Conservation (phyloP, 2,797 vertebrate genomes). For the Nyctibius grandis region DNA sequence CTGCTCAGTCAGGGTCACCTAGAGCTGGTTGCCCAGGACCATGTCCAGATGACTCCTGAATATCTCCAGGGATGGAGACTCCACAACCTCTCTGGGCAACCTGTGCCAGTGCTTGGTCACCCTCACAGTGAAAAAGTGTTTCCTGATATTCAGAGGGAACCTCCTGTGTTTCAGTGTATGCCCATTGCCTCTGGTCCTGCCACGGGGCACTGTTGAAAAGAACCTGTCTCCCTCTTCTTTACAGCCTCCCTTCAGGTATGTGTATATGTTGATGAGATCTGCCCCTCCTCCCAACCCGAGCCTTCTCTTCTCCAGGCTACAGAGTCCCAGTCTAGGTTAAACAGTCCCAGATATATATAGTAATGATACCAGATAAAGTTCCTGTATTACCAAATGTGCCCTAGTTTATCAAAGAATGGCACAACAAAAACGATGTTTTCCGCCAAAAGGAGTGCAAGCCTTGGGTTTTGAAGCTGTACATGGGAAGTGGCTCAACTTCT, state of each 20-base stretch:
- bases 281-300: neutral
- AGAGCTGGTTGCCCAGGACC: neutral
- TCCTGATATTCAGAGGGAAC: too few relatives aligned
- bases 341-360: neutral
- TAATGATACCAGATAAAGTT: neutral
- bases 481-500: neutral
- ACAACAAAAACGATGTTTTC: neutral
- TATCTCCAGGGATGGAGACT: too few relatives aligned
- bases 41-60: too few relatives aligned
- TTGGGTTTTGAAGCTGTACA: neutral
- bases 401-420: neutral
- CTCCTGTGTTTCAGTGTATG: too few relatives aligned
- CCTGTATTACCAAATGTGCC: neutral
- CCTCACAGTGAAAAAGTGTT: too few relatives aligned
- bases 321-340: neutral
- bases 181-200: too few relatives aligned
- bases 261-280: neutral
- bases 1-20: neutral
- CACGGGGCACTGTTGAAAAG: neutral
- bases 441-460: neutral
- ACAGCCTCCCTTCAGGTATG: neutral
- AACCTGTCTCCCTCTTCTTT: neutral
- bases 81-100: too few relatives aligned
- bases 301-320: neutral
- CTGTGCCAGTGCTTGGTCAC: too few relatives aligned